Evolutionary conservation across 2,113 vertebrate genomes (phyloP).

Genomic region (Polyodon spathula): DNA sequence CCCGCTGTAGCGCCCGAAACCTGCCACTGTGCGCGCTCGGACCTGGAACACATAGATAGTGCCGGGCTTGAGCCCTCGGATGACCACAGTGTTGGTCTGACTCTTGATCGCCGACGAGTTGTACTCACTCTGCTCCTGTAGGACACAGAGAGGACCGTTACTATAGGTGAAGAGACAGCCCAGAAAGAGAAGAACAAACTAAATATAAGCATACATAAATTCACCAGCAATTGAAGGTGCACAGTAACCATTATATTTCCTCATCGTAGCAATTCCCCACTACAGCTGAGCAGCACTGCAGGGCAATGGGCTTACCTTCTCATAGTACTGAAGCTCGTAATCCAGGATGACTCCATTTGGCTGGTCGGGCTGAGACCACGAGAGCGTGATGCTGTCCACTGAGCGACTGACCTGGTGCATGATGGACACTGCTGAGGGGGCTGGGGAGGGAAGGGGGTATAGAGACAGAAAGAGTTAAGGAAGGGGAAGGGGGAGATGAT

Average conservation of each 20-base stretch:
- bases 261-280: no score
- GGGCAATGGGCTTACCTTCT: slow-evolving; percentile 92
- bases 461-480: slow-evolving; percentile 6
- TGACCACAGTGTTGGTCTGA: slow-evolving; percentile 82
- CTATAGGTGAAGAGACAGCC: neutral
- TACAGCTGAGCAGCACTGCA: no score
- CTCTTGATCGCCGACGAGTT: slow-evolving; percentile 84
- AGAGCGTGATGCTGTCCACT: slow-evolving; percentile 81
- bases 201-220: neutral
- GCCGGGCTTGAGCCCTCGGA: slow-evolving; percentile 75
- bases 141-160: slow-evolving; percentile 7
- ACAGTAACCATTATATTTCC: no score
- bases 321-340: slow-evolving; percentile 87
- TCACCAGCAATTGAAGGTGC: no score
- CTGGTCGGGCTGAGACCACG: slow-evolving; percentile 92
- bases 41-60: slow-evolving; percentile 95
- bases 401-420: slow-evolving; percentile 89
- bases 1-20: slow-evolving; percentile 87
- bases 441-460: slow-evolving; percentile 49
- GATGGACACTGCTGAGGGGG: slow-evolving; percentile 84
- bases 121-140: slow-evolving; percentile 73
- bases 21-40: slow-evolving; percentile 85
- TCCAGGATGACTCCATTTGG: slow-evolving; percentile 92
- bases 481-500: neutral
- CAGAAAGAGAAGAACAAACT: neutral